Conservation (phyloP, 1,140 invertebrate genomes). For the Bombus ignitus region DNA sequence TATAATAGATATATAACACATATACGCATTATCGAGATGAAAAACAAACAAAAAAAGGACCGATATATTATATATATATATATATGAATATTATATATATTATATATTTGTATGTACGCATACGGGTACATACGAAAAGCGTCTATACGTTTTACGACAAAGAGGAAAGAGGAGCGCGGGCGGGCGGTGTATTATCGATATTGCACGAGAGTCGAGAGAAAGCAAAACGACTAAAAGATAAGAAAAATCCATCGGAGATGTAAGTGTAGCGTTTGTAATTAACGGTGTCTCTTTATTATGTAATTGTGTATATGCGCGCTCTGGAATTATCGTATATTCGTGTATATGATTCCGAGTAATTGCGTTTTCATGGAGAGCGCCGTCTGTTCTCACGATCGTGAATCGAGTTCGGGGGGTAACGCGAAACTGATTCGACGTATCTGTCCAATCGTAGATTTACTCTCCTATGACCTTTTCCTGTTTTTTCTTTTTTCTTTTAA, state of each 20-base stretch:
- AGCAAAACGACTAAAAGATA: neutral
- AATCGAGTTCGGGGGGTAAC: neutral
- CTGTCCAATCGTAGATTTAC: neutral
- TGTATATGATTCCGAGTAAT: slow-evolving; percentile 33
- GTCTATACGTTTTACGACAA: slow-evolving; percentile 53
- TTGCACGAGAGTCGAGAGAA: slow-evolving; percentile 11
- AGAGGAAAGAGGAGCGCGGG: slow-evolving; percentile 13
- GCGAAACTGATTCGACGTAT: neutral
- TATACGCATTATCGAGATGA: slow-evolving; percentile 41
- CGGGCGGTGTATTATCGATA: slow-evolving; percentile 15
- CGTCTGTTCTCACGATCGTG: slow-evolving; percentile 15
- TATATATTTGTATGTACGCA: slow-evolving; percentile 42
- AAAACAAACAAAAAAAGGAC: neutral
- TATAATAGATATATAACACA: slow-evolving; percentile 48
- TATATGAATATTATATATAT: slow-evolving; percentile 38
- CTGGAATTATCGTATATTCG: slow-evolving; percentile 47
- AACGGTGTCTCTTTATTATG: slow-evolving; percentile 64
- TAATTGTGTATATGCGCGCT: slow-evolving; percentile 61
- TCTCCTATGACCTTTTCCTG: too few species aligned
- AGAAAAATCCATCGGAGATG: slow-evolving; percentile 37
- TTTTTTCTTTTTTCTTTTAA: neutral
- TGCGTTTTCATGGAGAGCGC: neutral
- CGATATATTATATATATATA: slow-evolving; percentile 28
- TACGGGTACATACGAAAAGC: slow-evolving; percentile 12
- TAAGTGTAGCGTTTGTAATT: slow-evolving; percentile 66